Conservation (phyloP, 2,888 invertebrate genomes). For the Leptinotarsa rubiginosa region DNA sequence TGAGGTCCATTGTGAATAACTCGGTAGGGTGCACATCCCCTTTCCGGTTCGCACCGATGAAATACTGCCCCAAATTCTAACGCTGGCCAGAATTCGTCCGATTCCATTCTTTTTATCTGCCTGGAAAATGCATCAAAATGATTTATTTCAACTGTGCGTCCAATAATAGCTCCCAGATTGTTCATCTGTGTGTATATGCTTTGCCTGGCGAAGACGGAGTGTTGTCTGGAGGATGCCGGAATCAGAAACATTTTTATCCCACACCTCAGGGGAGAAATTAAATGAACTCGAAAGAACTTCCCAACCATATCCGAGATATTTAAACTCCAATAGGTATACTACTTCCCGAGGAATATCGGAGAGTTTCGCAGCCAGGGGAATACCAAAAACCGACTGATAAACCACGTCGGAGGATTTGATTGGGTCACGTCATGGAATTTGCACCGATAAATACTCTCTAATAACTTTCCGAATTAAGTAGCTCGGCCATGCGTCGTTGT, state of each 20-base stretch:
- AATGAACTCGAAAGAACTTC: conserved; percentile 40
- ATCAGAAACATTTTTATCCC: conserved; percentile 44
- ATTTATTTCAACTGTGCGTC: conserved; percentile 65
- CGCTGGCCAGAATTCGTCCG: conserved; percentile 31
- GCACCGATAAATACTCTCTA: conserved; percentile 23
- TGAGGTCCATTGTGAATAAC: conserved; percentile 37
- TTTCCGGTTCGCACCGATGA: conserved; percentile 28
- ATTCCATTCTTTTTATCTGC: conserved; percentile 39
- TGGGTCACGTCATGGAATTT: conserved; percentile 23
- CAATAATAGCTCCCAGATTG: conserved; percentile 66
- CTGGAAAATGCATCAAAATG: conserved; percentile 61
- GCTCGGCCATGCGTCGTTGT: conserved; percentile 11
- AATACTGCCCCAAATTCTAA: conserved; percentile 26
- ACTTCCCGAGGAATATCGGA: conserved; percentile 32
- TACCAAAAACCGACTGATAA: conserved; percentile 34
- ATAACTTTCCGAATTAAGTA: conserved; percentile 20
- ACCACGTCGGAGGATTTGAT: conserved; percentile 27
- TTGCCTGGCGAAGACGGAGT: conserved; percentile 57
- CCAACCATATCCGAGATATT: conserved; percentile 40
- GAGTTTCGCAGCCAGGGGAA: conserved; percentile 30
- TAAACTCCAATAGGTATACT: conserved; percentile 38
- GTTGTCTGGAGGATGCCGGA: conserved; percentile 42
- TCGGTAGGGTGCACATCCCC: conserved; percentile 36
- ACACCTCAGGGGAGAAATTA: conserved; percentile 40
- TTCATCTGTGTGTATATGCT: conserved; percentile 65